These are phyloP conservation scores for Rhineura floridana DNA, from an alignment of 2,113 vertebrate species.

Conservation along the genomic window DNA sequence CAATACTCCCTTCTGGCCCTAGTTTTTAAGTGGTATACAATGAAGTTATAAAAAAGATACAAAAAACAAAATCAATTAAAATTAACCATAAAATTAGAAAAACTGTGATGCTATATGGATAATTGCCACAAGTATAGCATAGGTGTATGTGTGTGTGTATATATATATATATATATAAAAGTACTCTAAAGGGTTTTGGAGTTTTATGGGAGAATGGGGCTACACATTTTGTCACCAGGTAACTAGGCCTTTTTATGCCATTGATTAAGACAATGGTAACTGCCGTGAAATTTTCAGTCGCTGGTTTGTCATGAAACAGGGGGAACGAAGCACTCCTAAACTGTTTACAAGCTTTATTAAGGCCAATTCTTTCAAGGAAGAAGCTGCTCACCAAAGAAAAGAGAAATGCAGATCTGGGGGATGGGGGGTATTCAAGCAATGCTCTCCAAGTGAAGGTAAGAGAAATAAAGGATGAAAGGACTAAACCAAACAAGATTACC, in stretches of 20 bases:
- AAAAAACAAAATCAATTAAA: too few species aligned
- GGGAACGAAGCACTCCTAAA: background rate
- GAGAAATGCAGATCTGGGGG: background rate
- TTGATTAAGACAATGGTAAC: background rate
- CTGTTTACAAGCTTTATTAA: conserved; percentile 1
- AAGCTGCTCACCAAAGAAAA: background rate
- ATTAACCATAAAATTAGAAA: too few species aligned
- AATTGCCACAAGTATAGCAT: background rate
- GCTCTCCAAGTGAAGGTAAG: background rate
- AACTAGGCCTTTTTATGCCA: background rate
- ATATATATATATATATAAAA: background rate
- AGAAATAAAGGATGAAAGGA: background rate
- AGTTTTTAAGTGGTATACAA: too few species aligned
- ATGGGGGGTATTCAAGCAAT: conserved; percentile 1
- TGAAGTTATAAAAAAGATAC: too few species aligned
- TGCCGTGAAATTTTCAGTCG: background rate
- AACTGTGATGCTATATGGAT: too few species aligned
- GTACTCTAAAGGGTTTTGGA: background rate
- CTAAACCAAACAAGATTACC: conserved; percentile 16
- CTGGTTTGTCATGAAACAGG: background rate
- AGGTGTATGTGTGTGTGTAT: too few species aligned
- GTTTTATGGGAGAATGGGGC: background rate
- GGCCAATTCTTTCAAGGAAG: background rate
- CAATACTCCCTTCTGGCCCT: too few species aligned
- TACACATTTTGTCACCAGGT: background rate